A percentile compares a stretch with the other conserved stretches of the same genome.
These are phyloP conservation scores for Mayetiola destructor DNA, from an alignment of 2,888 invertebrate genomes.

Conservation along the genomic window DNA sequence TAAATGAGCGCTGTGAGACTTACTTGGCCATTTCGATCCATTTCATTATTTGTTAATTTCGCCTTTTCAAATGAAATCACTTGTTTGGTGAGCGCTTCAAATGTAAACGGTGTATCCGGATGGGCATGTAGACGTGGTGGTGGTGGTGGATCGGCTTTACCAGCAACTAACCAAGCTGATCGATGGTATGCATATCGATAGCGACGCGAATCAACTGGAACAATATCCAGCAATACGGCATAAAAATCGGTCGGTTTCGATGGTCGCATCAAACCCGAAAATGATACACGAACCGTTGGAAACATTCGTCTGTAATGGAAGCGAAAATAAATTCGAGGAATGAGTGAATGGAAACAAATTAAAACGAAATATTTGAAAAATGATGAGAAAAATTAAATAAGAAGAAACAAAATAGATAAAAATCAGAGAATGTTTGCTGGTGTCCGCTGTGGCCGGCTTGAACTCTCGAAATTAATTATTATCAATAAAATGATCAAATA, in stretches of 20 bases:
- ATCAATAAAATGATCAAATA: too few species aligned
- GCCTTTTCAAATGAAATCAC: conserved; percentile 97
- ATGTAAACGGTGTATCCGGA: conserved; percentile 91
- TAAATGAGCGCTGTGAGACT: conserved; percentile 29
- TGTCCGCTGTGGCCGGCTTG: too few species aligned
- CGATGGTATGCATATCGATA: conserved; percentile 97
- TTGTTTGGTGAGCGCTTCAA: conserved; percentile 89
- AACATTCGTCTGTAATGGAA: conserved; percentile 77
- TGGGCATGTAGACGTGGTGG: conserved; percentile 88
- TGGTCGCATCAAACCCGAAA: conserved; percentile 48
- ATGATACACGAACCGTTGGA: conserved; percentile 88
- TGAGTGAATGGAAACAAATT: too few species aligned
- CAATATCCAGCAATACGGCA: conserved; percentile 88
- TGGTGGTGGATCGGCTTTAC: conserved; percentile 94
- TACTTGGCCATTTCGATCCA: conserved; percentile 91
- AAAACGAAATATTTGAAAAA: neutral
- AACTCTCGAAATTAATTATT: too few species aligned
- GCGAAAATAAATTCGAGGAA: neutral
- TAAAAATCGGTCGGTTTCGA: conserved; percentile 64
- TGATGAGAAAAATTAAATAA: neutral
- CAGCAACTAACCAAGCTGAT: conserved; percentile 94
- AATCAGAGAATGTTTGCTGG: too few species aligned
- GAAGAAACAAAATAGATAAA: neutral
- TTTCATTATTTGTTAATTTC: conserved; percentile 95
- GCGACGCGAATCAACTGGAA: conserved; percentile 90